phyloP scores from a whole-genome alignment of 2,888 invertebrate species.

The Trachelus tabidus region DNA sequence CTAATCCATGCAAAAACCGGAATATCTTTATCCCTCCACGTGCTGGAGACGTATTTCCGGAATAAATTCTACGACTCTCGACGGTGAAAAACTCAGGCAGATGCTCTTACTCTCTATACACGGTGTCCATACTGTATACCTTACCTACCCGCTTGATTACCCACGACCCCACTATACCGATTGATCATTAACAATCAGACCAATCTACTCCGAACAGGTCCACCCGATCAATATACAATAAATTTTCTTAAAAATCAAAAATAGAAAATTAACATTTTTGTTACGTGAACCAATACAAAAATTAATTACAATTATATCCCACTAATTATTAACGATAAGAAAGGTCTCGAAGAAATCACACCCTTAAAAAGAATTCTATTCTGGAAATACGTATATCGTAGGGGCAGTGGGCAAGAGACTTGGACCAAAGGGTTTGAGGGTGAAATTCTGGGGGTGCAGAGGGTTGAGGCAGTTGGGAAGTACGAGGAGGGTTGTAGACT shows the following conservation, averaged over 20 bases:
- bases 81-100: neutral
- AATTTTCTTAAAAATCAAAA: neutral
- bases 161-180: neutral
- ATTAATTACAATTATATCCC: neutral
- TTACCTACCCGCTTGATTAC: neutral
- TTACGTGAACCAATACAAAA: neutral
- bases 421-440: constrained; percentile 39
- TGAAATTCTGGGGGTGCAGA: constrained; percentile 30
- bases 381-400: constrained; percentile 45
- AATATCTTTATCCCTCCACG: constrained; percentile 64
- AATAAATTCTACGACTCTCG: constrained; percentile 57
- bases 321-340: neutral
- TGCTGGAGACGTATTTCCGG: constrained; percentile 64
- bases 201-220: neutral
- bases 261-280: neutral
- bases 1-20: constrained; percentile 66
- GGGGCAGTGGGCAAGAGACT: constrained; percentile 41
- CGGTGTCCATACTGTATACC: neutral
- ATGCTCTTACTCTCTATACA: neutral
- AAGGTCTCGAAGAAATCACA: neutral
- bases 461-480: constrained; percentile 24
- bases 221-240: neutral
- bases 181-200: neutral
- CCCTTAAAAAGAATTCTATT: constrained; percentile 18
- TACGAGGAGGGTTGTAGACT: neutral